A percentile compares a stretch with the other conserved stretches of the same genome.
Conservation (phyloP, 92 coral and sea anemone genomes). For the Palythoa caribaeorum region DNA sequence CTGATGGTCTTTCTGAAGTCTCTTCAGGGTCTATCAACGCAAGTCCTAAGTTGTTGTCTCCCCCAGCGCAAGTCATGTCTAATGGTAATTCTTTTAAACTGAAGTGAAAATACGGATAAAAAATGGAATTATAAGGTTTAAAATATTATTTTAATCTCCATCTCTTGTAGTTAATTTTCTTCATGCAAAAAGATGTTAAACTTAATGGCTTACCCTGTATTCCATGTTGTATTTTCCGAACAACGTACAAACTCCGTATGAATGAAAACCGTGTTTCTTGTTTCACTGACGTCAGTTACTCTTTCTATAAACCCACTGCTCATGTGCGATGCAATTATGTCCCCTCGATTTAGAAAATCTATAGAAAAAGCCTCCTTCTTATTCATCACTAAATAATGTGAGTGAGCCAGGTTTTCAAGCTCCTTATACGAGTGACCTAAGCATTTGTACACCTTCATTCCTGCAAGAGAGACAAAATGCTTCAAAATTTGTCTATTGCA, state of each 20-base stretch:
- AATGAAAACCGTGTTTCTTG: slow-evolving; percentile 49
- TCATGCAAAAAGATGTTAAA: too few species aligned
- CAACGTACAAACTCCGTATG: slow-evolving; percentile 71
- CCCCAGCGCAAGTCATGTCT: slow-evolving; percentile 63
- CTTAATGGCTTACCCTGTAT: neutral
- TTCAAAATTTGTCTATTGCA: too few species aligned
- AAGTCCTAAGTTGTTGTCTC: slow-evolving; percentile 67
- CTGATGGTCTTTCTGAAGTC: slow-evolving; percentile 21
- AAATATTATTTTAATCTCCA: too few species aligned
- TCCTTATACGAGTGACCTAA: slow-evolving; percentile 64
- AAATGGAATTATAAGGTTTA: too few species aligned
- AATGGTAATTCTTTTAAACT: slow-evolving; percentile 1
- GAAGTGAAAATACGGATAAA: neutral
- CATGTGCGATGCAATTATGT: slow-evolving; percentile 57
- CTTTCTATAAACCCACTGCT: slow-evolving; percentile 72
- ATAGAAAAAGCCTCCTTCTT: neutral
- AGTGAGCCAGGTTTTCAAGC: slow-evolving; percentile 28
- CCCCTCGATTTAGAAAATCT: slow-evolving; percentile 33
- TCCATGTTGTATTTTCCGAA: slow-evolving; percentile 62
- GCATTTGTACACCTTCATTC: slow-evolving; percentile 57
- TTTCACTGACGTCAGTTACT: slow-evolving; percentile 44
- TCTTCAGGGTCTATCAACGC: slow-evolving; percentile 52
- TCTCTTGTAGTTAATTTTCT: too few species aligned
- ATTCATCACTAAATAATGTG: slow-evolving; percentile 64
- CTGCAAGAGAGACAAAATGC: slow-evolving; percentile 13